Percentiles rank a stretch among this genome's conserved stretches.
Conservation (phyloP, 2,888 invertebrate genomes). For the Pseudolycoriella hygida region DNA sequence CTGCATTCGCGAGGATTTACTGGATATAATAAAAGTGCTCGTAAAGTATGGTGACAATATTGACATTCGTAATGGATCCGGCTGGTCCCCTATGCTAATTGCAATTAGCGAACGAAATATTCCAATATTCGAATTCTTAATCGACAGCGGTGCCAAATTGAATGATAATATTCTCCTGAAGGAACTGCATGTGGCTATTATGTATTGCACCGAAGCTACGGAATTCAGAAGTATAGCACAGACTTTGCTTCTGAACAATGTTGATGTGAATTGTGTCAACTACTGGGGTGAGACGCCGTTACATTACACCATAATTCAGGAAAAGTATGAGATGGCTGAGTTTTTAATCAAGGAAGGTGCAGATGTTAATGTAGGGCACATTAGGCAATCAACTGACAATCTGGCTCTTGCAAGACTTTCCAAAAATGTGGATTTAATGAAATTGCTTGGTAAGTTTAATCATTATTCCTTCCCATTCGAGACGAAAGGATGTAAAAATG, state of each 20-base stretch:
- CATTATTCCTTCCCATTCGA: too few species aligned
- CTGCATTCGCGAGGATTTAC: slow-evolving; percentile 43
- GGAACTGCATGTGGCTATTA: slow-evolving; percentile 21
- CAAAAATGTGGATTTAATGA: slow-evolving; percentile 17
- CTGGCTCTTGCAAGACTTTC: slow-evolving; percentile 15
- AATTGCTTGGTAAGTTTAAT: slow-evolving; percentile 22
- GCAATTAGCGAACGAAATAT: slow-evolving; percentile 48
- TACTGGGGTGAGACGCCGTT: slow-evolving; percentile 51
- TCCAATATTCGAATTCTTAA: slow-evolving; percentile 36
- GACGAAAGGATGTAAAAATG: too few species aligned
- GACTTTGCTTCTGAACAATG: slow-evolving; percentile 30
- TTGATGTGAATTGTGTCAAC: slow-evolving; percentile 42
- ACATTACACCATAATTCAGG: slow-evolving; percentile 34
- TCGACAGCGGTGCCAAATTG: slow-evolving; percentile 41
- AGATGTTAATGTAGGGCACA: slow-evolving; percentile 19
- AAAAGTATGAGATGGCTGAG: slow-evolving; percentile 22
- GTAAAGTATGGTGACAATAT: slow-evolving; percentile 20
- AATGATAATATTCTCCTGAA: slow-evolving; percentile 27
- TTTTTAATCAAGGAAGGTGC: slow-evolving; percentile 24
- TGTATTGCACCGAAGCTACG: slow-evolving; percentile 17
- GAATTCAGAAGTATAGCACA: slow-evolving; percentile 18
- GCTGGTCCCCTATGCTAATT: slow-evolving; percentile 50
- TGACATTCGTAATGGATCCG: slow-evolving; percentile 20
- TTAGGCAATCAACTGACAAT: slow-evolving; percentile 18
- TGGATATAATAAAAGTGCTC: slow-evolving; percentile 21